Evolutionary conservation across 2,113 vertebrate genomes (phyloP).

Genomic region (Anolis sagrei): DNA sequence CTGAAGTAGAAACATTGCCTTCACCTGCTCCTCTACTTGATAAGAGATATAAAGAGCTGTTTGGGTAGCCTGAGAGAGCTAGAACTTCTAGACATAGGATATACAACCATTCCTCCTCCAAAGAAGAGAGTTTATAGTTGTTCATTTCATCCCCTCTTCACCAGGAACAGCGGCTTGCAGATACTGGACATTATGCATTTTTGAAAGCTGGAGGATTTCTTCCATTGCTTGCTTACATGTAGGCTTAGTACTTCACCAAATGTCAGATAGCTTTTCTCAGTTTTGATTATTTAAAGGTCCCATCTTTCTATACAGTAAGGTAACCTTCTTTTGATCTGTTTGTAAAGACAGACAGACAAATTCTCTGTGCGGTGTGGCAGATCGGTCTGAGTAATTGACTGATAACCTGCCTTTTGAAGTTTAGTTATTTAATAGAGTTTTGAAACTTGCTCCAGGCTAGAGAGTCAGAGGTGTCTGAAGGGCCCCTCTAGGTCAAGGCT

Average conservation of each 20-base stretch:
- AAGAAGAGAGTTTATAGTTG: too few relatives aligned
- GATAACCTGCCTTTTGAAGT: constrained; percentile 32
- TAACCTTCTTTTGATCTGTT: constrained; percentile 24
- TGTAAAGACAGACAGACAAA: constrained; percentile 5
- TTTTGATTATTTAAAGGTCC: constrained; percentile 12
- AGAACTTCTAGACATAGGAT: too few relatives aligned
- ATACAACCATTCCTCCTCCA: too few relatives aligned
- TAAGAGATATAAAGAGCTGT: too few relatives aligned
- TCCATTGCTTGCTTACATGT: constrained; percentile 4
- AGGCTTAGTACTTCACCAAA: constrained; percentile 4
- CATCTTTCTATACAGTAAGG: not conserved
- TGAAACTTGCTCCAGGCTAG: constrained; percentile 25
- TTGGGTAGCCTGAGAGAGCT: too few relatives aligned
- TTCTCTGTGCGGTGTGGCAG: constrained; percentile 1
- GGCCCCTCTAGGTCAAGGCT: constrained; percentile 3
- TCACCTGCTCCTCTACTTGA: too few relatives aligned
- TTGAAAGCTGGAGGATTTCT: not conserved
- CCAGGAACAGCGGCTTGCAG: too few relatives aligned
- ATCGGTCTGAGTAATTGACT: constrained; percentile 4
- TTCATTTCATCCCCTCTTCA: too few relatives aligned
- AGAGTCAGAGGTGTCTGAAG: constrained; percentile 17
- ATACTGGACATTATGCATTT: not conserved
- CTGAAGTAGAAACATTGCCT: too few relatives aligned
- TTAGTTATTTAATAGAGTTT: constrained; percentile 16
- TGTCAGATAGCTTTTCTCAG: not conserved